Conservation (phyloP, 2,797 vertebrate species). For the Poeciliopsis presidionis region DNA sequence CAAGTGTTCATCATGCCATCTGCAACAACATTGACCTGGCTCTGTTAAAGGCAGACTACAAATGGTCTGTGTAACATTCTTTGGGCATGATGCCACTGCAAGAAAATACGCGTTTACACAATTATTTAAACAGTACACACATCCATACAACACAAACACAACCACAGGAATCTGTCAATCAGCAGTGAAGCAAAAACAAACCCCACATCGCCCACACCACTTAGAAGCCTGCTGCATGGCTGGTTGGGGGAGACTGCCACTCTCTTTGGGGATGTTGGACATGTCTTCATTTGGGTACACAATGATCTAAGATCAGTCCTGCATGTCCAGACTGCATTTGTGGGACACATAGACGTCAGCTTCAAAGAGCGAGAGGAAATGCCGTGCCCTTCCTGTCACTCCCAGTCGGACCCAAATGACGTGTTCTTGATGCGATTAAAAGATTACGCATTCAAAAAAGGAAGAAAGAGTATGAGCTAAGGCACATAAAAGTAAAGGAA, state of each 20-base stretch:
- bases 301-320: slow-evolving; percentile 64
- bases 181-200: slow-evolving; percentile 58
- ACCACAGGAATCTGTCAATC: slow-evolving; percentile 61
- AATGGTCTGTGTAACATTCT: slow-evolving; percentile 38
- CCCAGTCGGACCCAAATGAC: slow-evolving; percentile 66
- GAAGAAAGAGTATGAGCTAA: slow-evolving; percentile 25
- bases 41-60: slow-evolving; percentile 25
- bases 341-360: slow-evolving; percentile 60
- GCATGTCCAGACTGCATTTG: slow-evolving; percentile 48
- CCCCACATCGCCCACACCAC: slow-evolving; percentile 43
- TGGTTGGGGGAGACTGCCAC: slow-evolving; percentile 46
- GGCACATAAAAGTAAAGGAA: slow-evolving; percentile 25
- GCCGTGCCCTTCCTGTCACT: slow-evolving; percentile 81
- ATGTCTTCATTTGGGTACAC: slow-evolving; percentile 71
- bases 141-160: slow-evolving; percentile 61
- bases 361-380: slow-evolving; percentile 79
- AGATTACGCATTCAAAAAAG: slow-evolving; percentile 62
- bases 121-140: slow-evolving; percentile 59
- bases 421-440: slow-evolving; percentile 60
- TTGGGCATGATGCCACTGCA: slow-evolving; percentile 48
- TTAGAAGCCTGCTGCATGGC: slow-evolving; percentile 57
- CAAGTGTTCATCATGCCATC: not conserved
- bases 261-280: slow-evolving; percentile 31
- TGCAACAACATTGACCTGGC: slow-evolving; percentile 19
- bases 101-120: slow-evolving; percentile 50